These are phyloP conservation scores for Oscheius sp. DNA, from an alignment of 2,888 invertebrate species.

Conservation along the genomic window DNA sequence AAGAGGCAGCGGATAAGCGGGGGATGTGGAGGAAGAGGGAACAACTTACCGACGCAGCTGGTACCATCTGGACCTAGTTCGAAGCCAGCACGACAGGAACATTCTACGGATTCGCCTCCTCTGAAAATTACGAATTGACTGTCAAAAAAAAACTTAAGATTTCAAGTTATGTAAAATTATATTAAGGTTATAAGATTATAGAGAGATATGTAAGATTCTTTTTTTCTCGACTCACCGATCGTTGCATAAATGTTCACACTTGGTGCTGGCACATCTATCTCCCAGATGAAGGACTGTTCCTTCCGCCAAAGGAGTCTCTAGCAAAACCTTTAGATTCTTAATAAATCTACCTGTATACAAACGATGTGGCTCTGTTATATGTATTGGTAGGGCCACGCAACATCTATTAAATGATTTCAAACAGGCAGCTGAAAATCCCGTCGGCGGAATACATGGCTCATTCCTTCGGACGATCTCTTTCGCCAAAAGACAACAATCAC, in stretches of 20 bases:
- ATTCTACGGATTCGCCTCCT: slow-evolving; percentile 62
- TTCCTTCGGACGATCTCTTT: slow-evolving; percentile 61
- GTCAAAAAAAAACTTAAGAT: no score
- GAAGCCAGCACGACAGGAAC: slow-evolving; percentile 66
- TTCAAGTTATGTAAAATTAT: no score
- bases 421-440: slow-evolving; percentile 64
- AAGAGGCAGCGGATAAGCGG: not conserved
- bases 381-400: slow-evolving; percentile 49
- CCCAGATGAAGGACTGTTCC: slow-evolving; percentile 46
- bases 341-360: slow-evolving; percentile 48
- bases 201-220: not conserved
- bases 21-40: not conserved
- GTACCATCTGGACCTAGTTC: slow-evolving; percentile 65
- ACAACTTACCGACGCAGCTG: slow-evolving; percentile 66
- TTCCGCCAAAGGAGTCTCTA: slow-evolving; percentile 34
- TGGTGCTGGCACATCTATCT: slow-evolving; percentile 58
- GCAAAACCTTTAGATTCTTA: not conserved
- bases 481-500: slow-evolving; percentile 68
- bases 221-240: slow-evolving; percentile 38
- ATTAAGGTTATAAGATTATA: no score
- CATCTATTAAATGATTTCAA: slow-evolving; percentile 67
- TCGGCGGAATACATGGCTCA: slow-evolving; percentile 63
- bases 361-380: slow-evolving; percentile 40
- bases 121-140: slow-evolving; percentile 12
- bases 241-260: slow-evolving; percentile 68